These are phyloP conservation scores for Triplophysa bombifrons DNA, from an alignment of 2,797 vertebrate genomes.

Conservation along the genomic window DNA sequence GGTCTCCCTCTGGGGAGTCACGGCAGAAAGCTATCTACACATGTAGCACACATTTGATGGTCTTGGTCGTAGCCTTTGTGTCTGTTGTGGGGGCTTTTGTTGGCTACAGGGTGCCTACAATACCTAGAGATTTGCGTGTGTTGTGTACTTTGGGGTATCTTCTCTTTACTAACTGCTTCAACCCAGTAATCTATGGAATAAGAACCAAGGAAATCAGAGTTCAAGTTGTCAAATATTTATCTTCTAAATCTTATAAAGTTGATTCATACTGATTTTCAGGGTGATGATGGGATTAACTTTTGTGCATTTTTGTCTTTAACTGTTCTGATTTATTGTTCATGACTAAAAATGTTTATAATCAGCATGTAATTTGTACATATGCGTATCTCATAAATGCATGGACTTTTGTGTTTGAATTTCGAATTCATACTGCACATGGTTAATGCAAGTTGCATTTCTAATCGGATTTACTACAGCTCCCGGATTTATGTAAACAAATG, in stretches of 20 bases:
- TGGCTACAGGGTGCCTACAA: conserved; percentile 34
- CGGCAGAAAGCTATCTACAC: conserved; percentile 60
- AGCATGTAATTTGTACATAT: not conserved
- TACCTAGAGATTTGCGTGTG: conserved; percentile 39
- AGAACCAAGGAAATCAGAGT: conserved; percentile 58
- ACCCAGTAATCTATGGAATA: conserved; percentile 59
- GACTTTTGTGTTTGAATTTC: not conserved
- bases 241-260: conserved; percentile 2
- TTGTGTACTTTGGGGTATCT: conserved; percentile 45
- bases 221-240: conserved; percentile 32
- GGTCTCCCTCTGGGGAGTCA: conserved; percentile 54
- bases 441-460: conserved; percentile 59
- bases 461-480: conserved; percentile 56
- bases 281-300: not conserved
- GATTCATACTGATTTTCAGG: not conserved
- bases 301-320: not conserved
- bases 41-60: conserved; percentile 59
- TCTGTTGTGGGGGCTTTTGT: conserved; percentile 19
- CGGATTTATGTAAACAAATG: conserved; percentile 52
- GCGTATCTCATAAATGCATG: not conserved
- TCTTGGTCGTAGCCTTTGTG: conserved; percentile 57
- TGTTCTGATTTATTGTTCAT: not conserved
- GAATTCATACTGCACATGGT: no score
- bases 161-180: conserved; percentile 50
- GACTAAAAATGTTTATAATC: not conserved